Evolutionary conservation across 2,797 vertebrate genomes (phyloP), one percentile per base, ranked within the genome.

Genomic region (Crocidura indochinensis): DNA sequence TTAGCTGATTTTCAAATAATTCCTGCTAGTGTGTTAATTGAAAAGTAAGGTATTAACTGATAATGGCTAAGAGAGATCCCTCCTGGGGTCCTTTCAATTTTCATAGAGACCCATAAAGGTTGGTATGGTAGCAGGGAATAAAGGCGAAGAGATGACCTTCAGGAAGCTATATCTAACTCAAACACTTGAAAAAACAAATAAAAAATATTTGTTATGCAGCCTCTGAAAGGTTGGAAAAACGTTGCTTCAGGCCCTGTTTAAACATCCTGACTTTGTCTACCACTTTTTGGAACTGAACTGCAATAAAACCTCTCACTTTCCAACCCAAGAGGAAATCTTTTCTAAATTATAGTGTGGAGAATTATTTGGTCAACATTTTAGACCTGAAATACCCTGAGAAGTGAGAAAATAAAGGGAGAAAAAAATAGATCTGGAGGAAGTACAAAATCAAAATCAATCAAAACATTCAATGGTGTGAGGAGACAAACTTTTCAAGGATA

Each of bases 361-460:
- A 81, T 95, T 95, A 96, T 95, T 95, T 95, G 92, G 74, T 81
- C 0, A 96, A 95, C 94, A 95, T 97, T 38, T 96, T 92, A 97
- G 95, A 95, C 88, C 91, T 65, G 74, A 96, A 95, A 96, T 92
- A 96, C 78, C 65, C 14, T 19, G 81, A 93, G 95, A 90, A 81
- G 27, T 69, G 87, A 90, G 78, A 91, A 97, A 94, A 91, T 93
- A 75, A 93, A 90, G 79, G 92, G 56, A 89, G 56, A 89, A 94
- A 90, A 92, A 96, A 97, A 95, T 89, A 96, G 88, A 84, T 94
- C 86, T 94, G 91, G 87, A 96, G 94, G 97, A 96, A 93, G 65
- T 90, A 96, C 94, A 97, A 95, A 97, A 95, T 94, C 86, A 94
- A 93, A 94, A 97, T 98, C 97, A 97, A 97, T 97, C 97, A 95